These are phyloP conservation scores for Ips typographus DNA, from an alignment of 1,140 invertebrate genomes.

Conservation along the genomic window DNA sequence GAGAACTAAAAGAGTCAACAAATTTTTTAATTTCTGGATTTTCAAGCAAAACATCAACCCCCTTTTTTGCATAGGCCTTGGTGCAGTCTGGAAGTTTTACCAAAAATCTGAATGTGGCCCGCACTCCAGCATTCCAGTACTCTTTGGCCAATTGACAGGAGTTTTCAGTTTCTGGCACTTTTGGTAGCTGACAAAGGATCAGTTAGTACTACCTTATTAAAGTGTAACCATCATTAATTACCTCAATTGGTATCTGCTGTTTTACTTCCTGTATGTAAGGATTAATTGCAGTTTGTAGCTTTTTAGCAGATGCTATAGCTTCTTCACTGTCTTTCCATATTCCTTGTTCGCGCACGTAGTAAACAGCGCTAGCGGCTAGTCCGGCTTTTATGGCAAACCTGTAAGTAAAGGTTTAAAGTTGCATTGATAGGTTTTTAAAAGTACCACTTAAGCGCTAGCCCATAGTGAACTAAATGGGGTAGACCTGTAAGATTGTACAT, in stretches of 20 bases:
- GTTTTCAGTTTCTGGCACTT: slow-evolving; percentile 54
- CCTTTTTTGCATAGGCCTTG: slow-evolving; percentile 50
- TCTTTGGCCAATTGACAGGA: slow-evolving; percentile 54
- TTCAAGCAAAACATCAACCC: slow-evolving; percentile 33
- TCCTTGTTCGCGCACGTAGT: slow-evolving; percentile 58
- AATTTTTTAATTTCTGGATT: slow-evolving; percentile 44
- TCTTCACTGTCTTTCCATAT: slow-evolving; percentile 60
- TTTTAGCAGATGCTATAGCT: slow-evolving; percentile 54
- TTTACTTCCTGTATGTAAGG: slow-evolving; percentile 58
- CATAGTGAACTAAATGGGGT: too few species aligned
- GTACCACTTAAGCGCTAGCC: too few species aligned
- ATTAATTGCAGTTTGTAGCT: slow-evolving; percentile 54
- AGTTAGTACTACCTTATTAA: background rate
- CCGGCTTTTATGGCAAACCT: slow-evolving; percentile 59
- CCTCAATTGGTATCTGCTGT: slow-evolving; percentile 58
- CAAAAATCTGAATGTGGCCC: slow-evolving; percentile 56
- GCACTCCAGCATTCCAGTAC: slow-evolving; percentile 60
- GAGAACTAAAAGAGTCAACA: slow-evolving; percentile 30
- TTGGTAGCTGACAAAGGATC: slow-evolving; percentile 54
- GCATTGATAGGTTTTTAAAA: too few species aligned
- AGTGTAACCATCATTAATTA: slow-evolving; percentile 35
- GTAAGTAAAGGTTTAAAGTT: slow-evolving; percentile 11
- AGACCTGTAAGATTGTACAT: too few species aligned
- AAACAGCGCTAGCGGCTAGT: slow-evolving; percentile 55
- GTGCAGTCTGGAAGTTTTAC: slow-evolving; percentile 54